Conservation (phyloP, 2,113 vertebrate genomes). For the Ophthalmolycus amberensis region DNA sequence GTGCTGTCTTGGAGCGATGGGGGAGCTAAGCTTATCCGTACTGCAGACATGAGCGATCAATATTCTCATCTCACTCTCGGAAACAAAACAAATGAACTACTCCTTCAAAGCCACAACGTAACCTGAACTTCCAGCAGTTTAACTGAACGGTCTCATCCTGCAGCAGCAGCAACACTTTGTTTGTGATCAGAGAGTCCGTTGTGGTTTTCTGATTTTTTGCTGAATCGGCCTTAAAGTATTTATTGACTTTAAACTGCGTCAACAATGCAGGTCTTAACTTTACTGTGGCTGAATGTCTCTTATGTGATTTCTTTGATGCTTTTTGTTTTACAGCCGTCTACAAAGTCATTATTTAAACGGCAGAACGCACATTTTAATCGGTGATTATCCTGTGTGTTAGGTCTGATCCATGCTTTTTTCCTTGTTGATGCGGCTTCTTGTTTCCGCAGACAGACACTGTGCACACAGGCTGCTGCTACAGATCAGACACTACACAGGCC, state of each 20-base stretch:
- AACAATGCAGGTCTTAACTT: background rate
- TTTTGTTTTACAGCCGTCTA: constrained; percentile 23
- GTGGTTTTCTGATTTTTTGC: constrained; percentile 23
- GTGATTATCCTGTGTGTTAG: background rate
- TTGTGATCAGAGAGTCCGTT: background rate
- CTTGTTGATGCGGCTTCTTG: no score
- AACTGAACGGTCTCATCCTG: no score
- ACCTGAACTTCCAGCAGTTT: no score
- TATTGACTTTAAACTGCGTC: no score
- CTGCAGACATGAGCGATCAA: background rate
- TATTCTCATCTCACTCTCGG: background rate
- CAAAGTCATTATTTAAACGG: background rate
- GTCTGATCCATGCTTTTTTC: background rate
- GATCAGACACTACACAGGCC: background rate
- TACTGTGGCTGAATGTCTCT: constrained; percentile 16
- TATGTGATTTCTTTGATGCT: constrained; percentile 24
- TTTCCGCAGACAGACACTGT: background rate
- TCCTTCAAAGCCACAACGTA: background rate
- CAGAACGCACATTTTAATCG: background rate
- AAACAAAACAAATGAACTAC: background rate
- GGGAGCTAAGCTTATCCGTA: background rate
- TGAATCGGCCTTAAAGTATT: background rate
- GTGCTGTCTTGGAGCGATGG: no score
- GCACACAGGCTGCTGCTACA: no score
- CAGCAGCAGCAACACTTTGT: no score